phyloP scores from a whole-genome alignment of 1,140 invertebrate species.

The Anthonomus grandis region DNA sequence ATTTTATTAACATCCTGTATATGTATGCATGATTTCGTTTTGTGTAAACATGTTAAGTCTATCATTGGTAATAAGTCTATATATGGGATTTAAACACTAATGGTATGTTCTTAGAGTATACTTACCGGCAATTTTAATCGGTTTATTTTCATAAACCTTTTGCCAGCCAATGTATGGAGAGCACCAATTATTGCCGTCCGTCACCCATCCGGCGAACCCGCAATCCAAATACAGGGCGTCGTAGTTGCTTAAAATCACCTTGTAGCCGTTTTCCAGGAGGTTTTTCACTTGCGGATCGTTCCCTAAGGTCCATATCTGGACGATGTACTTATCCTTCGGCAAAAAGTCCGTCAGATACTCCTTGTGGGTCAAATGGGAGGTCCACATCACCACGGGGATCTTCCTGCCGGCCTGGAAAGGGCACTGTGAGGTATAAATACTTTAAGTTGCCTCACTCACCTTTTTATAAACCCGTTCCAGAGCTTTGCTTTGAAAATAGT shows the following conservation, averaged over 20 bases:
- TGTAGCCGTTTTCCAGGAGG: slow-evolving; percentile 66
- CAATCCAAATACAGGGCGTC: slow-evolving; percentile 83
- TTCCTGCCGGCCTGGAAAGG: slow-evolving; percentile 49
- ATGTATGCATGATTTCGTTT: too few relatives aligned
- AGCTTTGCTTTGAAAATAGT: slow-evolving; percentile 68
- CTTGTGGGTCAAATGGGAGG: slow-evolving; percentile 69
- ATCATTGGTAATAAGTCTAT: not conserved
- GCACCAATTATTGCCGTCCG: slow-evolving; percentile 76
- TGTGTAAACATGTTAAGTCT: too few relatives aligned
- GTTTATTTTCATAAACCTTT: slow-evolving; percentile 75
- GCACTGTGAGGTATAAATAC: not conserved
- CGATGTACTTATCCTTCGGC: slow-evolving; percentile 67
- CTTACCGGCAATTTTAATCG: slow-evolving; percentile 55
- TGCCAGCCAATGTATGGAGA: slow-evolving; percentile 87
- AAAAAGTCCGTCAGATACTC: slow-evolving; percentile 64
- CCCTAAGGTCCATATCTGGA: slow-evolving; percentile 77
- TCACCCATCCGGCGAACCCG: slow-evolving; percentile 66
- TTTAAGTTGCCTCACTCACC: slow-evolving; percentile 4
- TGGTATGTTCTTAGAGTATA: not conserved
- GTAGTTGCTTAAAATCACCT: slow-evolving; percentile 78
- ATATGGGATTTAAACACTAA: not conserved
- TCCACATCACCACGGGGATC: slow-evolving; percentile 74
- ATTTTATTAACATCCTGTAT: too few relatives aligned
- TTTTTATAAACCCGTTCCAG: slow-evolving; percentile 57
- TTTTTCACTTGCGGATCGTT: slow-evolving; percentile 60